Base-by-base conservation (phyloP, 2,888 invertebrate genomes). In the Limnephilus marmoratus region DNA sequence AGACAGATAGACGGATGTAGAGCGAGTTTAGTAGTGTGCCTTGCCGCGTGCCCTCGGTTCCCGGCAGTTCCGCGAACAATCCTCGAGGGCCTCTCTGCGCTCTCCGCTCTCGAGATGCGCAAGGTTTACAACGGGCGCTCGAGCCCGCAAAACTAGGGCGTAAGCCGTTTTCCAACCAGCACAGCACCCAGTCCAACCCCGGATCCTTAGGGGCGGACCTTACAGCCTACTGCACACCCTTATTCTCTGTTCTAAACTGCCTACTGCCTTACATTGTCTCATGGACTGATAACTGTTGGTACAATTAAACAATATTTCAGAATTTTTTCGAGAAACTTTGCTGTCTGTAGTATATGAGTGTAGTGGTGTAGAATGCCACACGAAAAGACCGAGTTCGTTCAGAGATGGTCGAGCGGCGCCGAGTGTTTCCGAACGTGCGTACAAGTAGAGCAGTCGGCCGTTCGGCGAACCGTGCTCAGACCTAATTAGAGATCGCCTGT, bases 111-210 rank as follows among this genome's bases (percentile, higher is more conserved):
- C 90, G 91, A 91, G 87, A 92, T 91, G 90, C 91, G 92, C 91
- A 92, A 92, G 91, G 92, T 92, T 92, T 92, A 90, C 90, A 92
- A 93, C 83, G 91, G 87, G 82, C 81, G 90, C 93, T 91, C 87
- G 93, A 93, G 91, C 90, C 91, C 86, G 93, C 91, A 93, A 93
- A 93, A 93, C 90, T 87, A 82, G 91, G 85, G n/a, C 87, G 92
- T 91, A 92, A 92, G 93, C 93, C 93, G 91, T 93, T 93, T 93
- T 93, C 90, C 88, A 90, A 91, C 87, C 90, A 82, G 88, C 49
- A 15, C 49, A 49, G 49, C 49, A 49, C 49, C 49, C 15, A 15
- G 49, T 24, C n/a, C 24, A n/a, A 24, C 9, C 68, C 68, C 24
- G 53, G 41, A 85, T 45, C 45, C 86, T 86, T 86, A 83, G 83